Evolutionary conservation across 2,888 invertebrate species (phyloP), one percentile per base, ranked within the genome.

Genomic region (Xestia c-nigrum): DNA sequence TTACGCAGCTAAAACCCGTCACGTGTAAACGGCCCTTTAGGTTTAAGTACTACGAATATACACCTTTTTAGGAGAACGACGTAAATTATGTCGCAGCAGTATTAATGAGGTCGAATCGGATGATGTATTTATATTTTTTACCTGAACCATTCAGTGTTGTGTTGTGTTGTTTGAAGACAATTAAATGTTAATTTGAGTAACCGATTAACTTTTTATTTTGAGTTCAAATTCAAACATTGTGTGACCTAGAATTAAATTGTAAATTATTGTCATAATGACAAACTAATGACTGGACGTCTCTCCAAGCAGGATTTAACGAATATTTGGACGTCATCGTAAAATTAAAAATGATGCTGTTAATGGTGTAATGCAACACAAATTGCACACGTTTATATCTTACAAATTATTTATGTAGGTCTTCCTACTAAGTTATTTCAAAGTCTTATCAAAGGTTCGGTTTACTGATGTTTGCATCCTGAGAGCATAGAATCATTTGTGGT

Each of bases 61-160:
- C 68, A 75, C 69, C 50, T 21, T 63, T 55, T 63, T 80, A 80
- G 43, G 19, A 78, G 64, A 67, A 47, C 19, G 47, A 69, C 14
- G 21, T 70, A 64, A 69, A 66, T 61, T 47, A 64, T 76, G 46
- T 69, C 24, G 59, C 64, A 80, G 72, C 89, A 91, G 89, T 91
- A 91, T 90, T 90, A 87, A 78, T 80, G 66, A 84, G 68, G 79
- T 85, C 74, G 78, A 86, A 86, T 88, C 65, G 70, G 70, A 75
- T 69, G 68, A 71, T 47, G 61, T 80, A 67, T 72, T 72, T 75
- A 59, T 82, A 69, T 65, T 84, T 57, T 78, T 63, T 80, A 67
- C 7, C 64, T 63, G 70, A 63, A 81, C 3, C 74, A 52, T 73
- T 83, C 50, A 46, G 74, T 81, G 78, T 88, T 55, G 61, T 67